These are phyloP conservation scores for Netelia fuscicornis DNA, from an alignment of 2,888 invertebrate species.

Conservation along the genomic window DNA sequence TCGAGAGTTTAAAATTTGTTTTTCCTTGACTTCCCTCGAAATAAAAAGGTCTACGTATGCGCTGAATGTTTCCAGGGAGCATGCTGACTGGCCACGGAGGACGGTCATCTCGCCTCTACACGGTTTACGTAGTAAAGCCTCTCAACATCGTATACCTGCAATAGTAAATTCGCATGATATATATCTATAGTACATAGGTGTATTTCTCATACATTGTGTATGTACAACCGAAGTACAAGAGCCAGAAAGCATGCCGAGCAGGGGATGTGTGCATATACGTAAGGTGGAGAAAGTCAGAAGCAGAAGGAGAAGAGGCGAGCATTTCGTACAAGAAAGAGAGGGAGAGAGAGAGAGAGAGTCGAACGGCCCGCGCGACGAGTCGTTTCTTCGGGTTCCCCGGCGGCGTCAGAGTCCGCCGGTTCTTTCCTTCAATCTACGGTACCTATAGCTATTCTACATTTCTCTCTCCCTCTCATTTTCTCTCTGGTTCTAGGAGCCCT, in stretches of 20 bases:
- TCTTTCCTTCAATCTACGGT: conserved; percentile 26
- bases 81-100: background rate
- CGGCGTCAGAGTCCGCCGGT: conserved; percentile 38
- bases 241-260: background rate
- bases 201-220: conserved; percentile 21
- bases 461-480: conserved; percentile 31
- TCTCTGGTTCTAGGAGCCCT: conserved; percentile 23
- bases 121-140: background rate
- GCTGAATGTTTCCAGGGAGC: background rate
- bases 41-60: background rate
- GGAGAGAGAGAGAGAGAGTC: conserved; percentile 3
- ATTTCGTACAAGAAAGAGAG: conserved; percentile 18
- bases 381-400: conserved; percentile 47
- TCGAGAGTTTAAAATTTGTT: background rate
- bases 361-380: background rate
- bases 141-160: conserved; percentile 26
- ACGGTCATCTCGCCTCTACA: background rate
- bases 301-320: conserved; percentile 27
- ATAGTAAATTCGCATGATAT: conserved; percentile 38
- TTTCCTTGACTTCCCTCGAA: background rate
- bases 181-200: background rate
- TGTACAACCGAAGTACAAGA: conserved; percentile 5
- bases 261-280: background rate
- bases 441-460: conserved; percentile 2
- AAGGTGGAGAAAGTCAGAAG: conserved; percentile 9